These are phyloP conservation scores for Amblyteles armatorius DNA, from an alignment of 2,888 invertebrate genomes.

Conservation along the genomic window DNA sequence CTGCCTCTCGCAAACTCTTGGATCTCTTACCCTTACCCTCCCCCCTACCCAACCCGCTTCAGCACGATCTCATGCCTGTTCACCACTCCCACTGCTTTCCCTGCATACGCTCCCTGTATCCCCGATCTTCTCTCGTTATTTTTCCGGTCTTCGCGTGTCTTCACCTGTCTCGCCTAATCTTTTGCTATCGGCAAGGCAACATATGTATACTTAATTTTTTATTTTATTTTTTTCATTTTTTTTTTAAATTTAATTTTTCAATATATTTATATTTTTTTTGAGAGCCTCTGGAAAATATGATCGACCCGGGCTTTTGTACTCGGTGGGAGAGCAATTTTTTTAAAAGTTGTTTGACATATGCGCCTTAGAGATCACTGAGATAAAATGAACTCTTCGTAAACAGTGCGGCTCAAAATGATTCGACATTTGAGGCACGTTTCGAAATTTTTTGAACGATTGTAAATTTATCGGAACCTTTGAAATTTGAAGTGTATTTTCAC, in stretches of 20 bases:
- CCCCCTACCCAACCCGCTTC: not conserved
- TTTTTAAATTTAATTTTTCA: not conserved
- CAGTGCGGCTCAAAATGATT: not conserved
- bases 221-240: slow-evolving; percentile 33
- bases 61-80: not conserved
- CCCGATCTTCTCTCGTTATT: slow-evolving; percentile 50
- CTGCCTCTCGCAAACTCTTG: slow-evolving; percentile 55
- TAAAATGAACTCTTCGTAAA: not conserved
- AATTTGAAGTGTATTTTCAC: too few species aligned
- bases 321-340: not conserved
- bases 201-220: not conserved
- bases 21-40: slow-evolving; percentile 32
- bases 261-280: slow-evolving; percentile 40
- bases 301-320: slow-evolving; percentile 39
- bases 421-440: not conserved
- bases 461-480: not conserved
- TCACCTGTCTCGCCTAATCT: slow-evolving; percentile 45
- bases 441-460: not conserved
- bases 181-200: slow-evolving; percentile 31
- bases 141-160: slow-evolving; percentile 44
- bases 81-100: slow-evolving; percentile 30
- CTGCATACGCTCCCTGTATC: slow-evolving; percentile 31
- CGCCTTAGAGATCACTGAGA: not conserved
- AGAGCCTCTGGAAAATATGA: slow-evolving; percentile 41
- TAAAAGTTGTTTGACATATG: not conserved